phyloP scores from a whole-genome alignment of 2,888 invertebrate species.

The Drosophila barbarae region DNA sequence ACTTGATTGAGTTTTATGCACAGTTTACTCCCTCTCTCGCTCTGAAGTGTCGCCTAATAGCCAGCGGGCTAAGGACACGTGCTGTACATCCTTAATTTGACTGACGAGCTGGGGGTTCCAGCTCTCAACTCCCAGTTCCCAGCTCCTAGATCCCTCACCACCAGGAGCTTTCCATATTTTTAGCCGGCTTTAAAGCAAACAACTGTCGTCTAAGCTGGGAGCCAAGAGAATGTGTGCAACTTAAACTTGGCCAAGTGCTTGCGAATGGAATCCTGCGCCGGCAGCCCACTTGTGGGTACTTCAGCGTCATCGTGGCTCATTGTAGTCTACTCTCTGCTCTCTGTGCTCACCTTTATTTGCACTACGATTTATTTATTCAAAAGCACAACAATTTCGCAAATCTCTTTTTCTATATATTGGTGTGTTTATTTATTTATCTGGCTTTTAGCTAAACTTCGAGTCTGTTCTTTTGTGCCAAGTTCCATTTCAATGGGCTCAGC shows the following conservation, averaged over 20 bases:
- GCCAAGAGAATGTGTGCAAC: conserved; percentile 24
- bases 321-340: conserved; percentile 44
- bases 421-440: conserved; percentile 56
- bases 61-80: conserved; percentile 62
- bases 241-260: conserved; percentile 39
- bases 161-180: conserved; percentile 10
- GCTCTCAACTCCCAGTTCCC: neutral
- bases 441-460: conserved; percentile 69
- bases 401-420: conserved; percentile 29
- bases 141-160: neutral
- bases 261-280: conserved; percentile 22
- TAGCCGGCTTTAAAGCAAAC: conserved; percentile 32
- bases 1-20: conserved; percentile 74
- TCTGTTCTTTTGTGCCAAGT: conserved; percentile 67
- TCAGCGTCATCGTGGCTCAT: conserved; percentile 53
- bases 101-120: conserved; percentile 39
- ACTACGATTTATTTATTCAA: conserved; percentile 62
- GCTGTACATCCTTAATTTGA: conserved; percentile 67
- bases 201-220: conserved; percentile 14
- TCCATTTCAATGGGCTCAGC: conserved; percentile 62
- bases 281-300: conserved; percentile 43
- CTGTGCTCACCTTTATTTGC: conserved; percentile 64
- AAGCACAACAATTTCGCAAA: conserved; percentile 59
- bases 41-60: conserved; percentile 60
- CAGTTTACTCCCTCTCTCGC: conserved; percentile 53